A percentile compares a stretch with the other conserved stretches of the same genome.
These are phyloP conservation scores for Campylomormyrus numenius DNA, from an alignment of 2,113 vertebrate genomes.

Conservation along the genomic window DNA sequence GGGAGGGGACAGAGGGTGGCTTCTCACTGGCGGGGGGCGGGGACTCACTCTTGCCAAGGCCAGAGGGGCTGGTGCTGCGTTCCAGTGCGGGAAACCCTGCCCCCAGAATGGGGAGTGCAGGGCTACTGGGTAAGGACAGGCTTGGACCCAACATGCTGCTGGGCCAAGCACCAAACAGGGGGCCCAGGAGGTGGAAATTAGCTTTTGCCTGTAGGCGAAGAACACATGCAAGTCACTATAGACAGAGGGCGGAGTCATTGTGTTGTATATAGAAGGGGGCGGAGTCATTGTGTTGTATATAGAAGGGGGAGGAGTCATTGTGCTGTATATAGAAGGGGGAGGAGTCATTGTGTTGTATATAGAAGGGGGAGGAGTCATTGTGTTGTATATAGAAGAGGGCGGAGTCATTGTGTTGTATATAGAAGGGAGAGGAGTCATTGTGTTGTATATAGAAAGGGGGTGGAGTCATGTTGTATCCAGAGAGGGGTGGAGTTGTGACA, in stretches of 20 bases:
- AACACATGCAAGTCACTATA: not conserved
- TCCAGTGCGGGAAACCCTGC: conserved; percentile 69
- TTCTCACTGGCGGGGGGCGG: conserved; percentile 77
- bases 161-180: conserved; percentile 85
- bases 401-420: too few relatives aligned
- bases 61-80: conserved; percentile 66
- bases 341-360: not conserved
- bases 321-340: not conserved
- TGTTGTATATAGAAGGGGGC: not conserved
- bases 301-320: not conserved
- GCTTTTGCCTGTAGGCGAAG: conserved; percentile 68
- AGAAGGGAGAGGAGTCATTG: too few relatives aligned
- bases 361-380: too few relatives aligned
- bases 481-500: not conserved
- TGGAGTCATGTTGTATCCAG: not conserved
- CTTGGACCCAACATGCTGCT: conserved; percentile 71
- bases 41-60: conserved; percentile 73
- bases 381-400: too few relatives aligned
- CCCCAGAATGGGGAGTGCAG: conserved; percentile 62
- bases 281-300: not conserved
- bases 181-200: conserved; percentile 73
- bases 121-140: conserved; percentile 70
- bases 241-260: not conserved
- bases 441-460: too few relatives aligned
- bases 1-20: conserved; percentile 57